phyloP scores from a whole-genome alignment of 2,888 invertebrate genomes.

The Andricus quercusramuli region DNA sequence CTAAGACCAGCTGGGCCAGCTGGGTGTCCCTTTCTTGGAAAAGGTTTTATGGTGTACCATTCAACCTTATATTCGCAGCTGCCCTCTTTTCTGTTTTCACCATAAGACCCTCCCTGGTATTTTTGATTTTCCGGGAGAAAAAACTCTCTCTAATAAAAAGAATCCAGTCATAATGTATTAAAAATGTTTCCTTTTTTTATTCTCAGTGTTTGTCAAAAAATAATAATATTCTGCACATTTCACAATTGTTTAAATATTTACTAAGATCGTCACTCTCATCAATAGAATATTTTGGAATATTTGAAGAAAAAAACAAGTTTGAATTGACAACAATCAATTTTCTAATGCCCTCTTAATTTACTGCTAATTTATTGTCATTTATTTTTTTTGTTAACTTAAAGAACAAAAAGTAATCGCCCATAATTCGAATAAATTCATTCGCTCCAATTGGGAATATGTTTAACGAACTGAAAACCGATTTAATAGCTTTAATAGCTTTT shows the following conservation, averaged over 20 bases:
- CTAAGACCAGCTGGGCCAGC: constrained; percentile 8
- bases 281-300: no score
- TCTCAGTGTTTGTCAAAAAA: not conserved
- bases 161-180: no score
- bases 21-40: constrained; percentile 29
- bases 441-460: not conserved
- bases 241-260: no score
- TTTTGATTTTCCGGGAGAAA: not conserved
- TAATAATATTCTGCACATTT: not conserved
- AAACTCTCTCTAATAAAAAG: not conserved
- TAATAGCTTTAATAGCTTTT: not conserved
- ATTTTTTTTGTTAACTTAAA: not conserved
- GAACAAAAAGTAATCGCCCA: not conserved
- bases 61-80: constrained; percentile 13
- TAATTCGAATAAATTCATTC: not conserved
- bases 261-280: no score
- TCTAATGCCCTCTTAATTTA: not conserved
- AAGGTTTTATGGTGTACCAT: constrained; percentile 13
- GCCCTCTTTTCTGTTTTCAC: constrained; percentile 2
- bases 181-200: no score
- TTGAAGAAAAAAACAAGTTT: no score
- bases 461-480: not conserved
- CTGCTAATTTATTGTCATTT: not conserved
- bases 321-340: no score
- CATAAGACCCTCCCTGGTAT: not conserved